Evolutionary conservation across 2,113 vertebrate species (phyloP), one percentile per base, ranked within the genome.

Genomic region (Riparia riparia): DNA sequence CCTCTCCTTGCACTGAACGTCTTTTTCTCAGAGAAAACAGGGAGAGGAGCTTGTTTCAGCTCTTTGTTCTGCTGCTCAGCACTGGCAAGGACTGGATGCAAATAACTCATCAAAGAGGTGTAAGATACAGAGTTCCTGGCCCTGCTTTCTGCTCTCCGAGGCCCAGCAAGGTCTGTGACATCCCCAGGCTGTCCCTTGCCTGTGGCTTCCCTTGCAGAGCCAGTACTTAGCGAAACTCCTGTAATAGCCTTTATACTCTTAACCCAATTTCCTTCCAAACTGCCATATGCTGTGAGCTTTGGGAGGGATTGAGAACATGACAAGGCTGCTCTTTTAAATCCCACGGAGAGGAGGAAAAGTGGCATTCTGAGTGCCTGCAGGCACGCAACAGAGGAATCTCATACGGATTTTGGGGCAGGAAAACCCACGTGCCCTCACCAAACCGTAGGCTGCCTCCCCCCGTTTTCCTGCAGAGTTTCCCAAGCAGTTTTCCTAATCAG

Each of bases 211-310:
- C 72, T 82, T n/a, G n/a, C 61, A 68, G 53, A 94, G 22, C 41
- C 57, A 57, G 73, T 54, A 72, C 50, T 85, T 89, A 93, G 45
- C 54, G 94, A 85, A 93, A 72, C 71, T 90, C 84, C 84, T 87
- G 32, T 65, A 94, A 82, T 17, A 96, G 88, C 63, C 57, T 95
- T 90, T 80, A 76, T 66, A 45, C 29, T 95, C 39, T 82, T 96
- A 96, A 96, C 90, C 74, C 84, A 94, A 14, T 96, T 97, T 97
- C 63, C 74, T 96, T 93, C 81, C 70, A 73, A 95, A 77, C 32
- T 44, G 51, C 89, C 84, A 82, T 94, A 76, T 90, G 95, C 84
- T 91, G 58, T 54, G 94, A 94, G 91, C 81, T 97, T 96, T 91
- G 87, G 73, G 84, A 94, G 66, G 70, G 73, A 91, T 91, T 95